Evolutionary conservation across 1,140 invertebrate genomes (phyloP).

Genomic region (Littorina saxatilis): DNA sequence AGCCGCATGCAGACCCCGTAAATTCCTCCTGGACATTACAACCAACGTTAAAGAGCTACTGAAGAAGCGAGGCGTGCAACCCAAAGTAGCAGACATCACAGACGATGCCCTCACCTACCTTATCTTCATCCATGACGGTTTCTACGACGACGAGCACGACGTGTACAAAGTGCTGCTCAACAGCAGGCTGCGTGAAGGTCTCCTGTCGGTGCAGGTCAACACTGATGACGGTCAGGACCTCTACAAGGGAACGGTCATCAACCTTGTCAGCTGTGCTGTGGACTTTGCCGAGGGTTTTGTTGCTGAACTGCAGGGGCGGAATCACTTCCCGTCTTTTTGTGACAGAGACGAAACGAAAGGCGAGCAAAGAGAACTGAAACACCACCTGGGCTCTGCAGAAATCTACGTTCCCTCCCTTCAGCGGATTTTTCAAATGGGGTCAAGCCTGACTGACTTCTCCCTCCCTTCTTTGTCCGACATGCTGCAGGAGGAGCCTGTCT

Average conservation of each 20-base stretch:
- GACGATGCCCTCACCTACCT: conserved; percentile 35
- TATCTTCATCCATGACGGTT: conserved; percentile 32
- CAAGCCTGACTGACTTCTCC: background rate
- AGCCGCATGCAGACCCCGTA: conserved; percentile 36
- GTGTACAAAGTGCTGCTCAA: conserved; percentile 42
- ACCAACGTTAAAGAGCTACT: conserved; percentile 20
- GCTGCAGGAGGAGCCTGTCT: conserved; percentile 24
- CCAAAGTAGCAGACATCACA: conserved; percentile 3
- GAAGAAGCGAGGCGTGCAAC: conserved; percentile 17
- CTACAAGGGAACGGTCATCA: background rate
- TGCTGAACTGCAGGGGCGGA: background rate
- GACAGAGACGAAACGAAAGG: background rate
- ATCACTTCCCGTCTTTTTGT: conserved; percentile 1
- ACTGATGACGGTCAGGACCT: background rate
- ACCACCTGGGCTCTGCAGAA: conserved; percentile 8
- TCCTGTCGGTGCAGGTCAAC: background rate
- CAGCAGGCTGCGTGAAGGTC: conserved; percentile 1
- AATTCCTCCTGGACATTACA: conserved; percentile 43
- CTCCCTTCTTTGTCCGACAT: background rate
- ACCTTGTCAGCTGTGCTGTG: conserved; percentile 21
- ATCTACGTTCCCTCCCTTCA: conserved; percentile 17
- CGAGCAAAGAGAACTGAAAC: background rate
- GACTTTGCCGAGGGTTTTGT: background rate
- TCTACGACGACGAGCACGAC: conserved; percentile 35
- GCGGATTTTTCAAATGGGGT: background rate